Conservation (phyloP, 1,140 invertebrate genomes). For the Chironomus tepperi region DNA sequence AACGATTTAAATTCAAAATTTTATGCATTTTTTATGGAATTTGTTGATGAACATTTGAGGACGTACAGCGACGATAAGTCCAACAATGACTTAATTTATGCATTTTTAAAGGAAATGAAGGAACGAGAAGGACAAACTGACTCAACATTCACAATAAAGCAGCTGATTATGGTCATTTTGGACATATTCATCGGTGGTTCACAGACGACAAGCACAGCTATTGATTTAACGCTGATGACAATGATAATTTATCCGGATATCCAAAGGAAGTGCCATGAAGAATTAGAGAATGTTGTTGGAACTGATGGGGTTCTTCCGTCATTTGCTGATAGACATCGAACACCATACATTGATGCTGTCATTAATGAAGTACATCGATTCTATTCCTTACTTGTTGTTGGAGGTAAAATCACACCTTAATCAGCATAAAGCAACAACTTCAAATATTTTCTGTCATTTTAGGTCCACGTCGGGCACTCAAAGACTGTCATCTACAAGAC, state of each 20-base stretch:
- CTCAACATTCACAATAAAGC: conserved; percentile 54
- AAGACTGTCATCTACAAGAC: conserved; percentile 48
- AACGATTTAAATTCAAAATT: conserved; percentile 51
- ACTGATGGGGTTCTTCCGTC: conserved; percentile 34
- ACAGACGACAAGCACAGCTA: conserved; percentile 59
- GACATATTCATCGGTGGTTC: conserved; percentile 64
- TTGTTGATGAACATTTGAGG: conserved; percentile 51
- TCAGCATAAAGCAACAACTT: background rate
- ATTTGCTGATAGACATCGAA: conserved; percentile 40
- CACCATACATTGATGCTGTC: conserved; percentile 55
- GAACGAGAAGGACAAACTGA: conserved; percentile 35
- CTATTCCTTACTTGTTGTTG: conserved; percentile 47
- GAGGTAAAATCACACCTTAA: background rate
- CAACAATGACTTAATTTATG: conserved; percentile 64
- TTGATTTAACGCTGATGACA: conserved; percentile 61
- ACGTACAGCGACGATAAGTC: conserved; percentile 41
- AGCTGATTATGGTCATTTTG: conserved; percentile 57
- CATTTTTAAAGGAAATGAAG: conserved; percentile 62
- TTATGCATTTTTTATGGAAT: conserved; percentile 47
- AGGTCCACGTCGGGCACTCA: conserved; percentile 55
- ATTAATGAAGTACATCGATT: conserved; percentile 55
- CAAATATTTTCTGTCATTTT: conserved; percentile 37
- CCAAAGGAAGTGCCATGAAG: conserved; percentile 55
- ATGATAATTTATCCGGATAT: conserved; percentile 55
- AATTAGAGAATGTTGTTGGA: conserved; percentile 49